Base-by-base conservation (phyloP, 2,113 vertebrate genomes). In the Oreochromis tanganicae region DNA sequence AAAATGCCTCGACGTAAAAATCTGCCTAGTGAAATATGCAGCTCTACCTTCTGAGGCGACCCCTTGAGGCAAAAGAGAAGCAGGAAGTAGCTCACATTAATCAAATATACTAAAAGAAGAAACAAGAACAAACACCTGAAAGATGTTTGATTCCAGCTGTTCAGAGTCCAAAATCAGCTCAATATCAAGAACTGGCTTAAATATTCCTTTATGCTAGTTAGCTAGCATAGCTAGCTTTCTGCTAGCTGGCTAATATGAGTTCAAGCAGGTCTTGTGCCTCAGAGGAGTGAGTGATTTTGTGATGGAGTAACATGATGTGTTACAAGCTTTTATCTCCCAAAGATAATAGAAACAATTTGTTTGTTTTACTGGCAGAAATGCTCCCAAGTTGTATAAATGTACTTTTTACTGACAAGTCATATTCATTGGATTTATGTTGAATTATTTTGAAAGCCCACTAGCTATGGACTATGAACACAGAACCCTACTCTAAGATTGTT, bases 231-330 rank as follows among this genome's bases (percentile, higher is more conserved):
- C 27, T 27, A 27, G 27, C 27, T 27, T 1, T 27, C 3, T 27
- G 27, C 27, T 27, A 27, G 16, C 16, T 6, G 9, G 59, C 32
- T 63, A 63, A 21, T 3, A 0, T 36, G 0, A 7, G 34, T 4
- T 38, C 0, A 66, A 66, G 34, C 32, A 38, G 17, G 61, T 66
- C 27, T 32, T 61, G 57, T 3, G 8, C 0, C 27, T 61, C 0
- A 3, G 29, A 34, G 59, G 0, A 61, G 16, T 4, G 16, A 61
- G 9, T 29, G 59, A 34, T 9, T 61, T 59, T 59, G 27, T 17
- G 16, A 66, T 66, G 29, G 16, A 66, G 6, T 6, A n/a, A 61
- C 27, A 61, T 17, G 16, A 61, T 6, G 1, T 0, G 57, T 61
- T 7, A 63, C 3, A 13, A 68, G 19, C 63, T 38, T 68, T 13